phyloP scores from a whole-genome alignment of 2,113 vertebrate species.

The Corynorhinus townsendii region DNA sequence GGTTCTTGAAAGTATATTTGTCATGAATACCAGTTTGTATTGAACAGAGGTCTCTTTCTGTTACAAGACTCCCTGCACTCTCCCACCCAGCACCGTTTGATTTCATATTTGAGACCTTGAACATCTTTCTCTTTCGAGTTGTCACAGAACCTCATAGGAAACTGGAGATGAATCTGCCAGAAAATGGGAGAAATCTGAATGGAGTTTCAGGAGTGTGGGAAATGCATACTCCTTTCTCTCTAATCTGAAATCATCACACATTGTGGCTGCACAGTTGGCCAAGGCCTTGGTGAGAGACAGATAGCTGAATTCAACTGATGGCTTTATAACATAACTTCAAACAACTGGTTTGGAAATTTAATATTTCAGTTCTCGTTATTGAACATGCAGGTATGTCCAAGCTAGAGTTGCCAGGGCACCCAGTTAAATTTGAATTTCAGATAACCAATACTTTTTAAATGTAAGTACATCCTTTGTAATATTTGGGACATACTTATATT shows the following conservation, averaged over 20 bases:
- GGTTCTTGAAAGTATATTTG: background rate
- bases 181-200: background rate
- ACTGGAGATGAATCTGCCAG: background rate
- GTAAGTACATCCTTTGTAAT: background rate
- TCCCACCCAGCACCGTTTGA: background rate
- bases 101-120: slow-evolving; percentile 10
- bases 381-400: background rate
- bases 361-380: slow-evolving; percentile 22
- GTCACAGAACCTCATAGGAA: background rate
- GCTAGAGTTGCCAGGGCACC: background rate
- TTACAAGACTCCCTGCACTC: background rate
- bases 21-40: background rate
- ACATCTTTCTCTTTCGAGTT: background rate
- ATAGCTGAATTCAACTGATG: background rate
- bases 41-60: background rate
- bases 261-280: background rate
- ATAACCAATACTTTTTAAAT: background rate
- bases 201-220: background rate
- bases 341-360: slow-evolving; percentile 3
- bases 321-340: background rate
- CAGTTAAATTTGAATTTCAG: slow-evolving; percentile 33
- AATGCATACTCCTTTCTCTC: background rate
- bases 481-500: background rate
- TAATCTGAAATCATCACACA: background rate
- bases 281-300: background rate